These are phyloP conservation scores for Arothron firmamentum DNA, from an alignment of 2,113 vertebrate genomes.

Conservation along the genomic window DNA sequence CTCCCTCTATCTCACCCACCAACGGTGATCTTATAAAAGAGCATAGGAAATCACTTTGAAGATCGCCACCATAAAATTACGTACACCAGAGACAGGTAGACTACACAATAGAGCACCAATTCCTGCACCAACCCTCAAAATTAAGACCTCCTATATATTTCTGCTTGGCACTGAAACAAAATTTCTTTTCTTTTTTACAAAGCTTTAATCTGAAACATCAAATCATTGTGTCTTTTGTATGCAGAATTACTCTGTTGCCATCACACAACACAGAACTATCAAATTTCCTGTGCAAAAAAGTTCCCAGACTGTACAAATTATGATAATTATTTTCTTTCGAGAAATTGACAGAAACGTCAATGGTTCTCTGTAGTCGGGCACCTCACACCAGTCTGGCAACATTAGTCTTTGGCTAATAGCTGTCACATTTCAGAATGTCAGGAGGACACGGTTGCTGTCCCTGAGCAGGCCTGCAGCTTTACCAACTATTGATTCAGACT, in stretches of 20 bases:
- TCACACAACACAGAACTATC: background rate
- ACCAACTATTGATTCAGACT: background rate
- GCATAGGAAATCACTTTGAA: background rate
- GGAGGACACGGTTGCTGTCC: background rate
- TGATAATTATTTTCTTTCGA: slow-evolving; percentile 15
- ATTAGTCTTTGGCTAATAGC: slow-evolving; percentile 34
- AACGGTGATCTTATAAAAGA: background rate
- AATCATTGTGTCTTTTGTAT: background rate
- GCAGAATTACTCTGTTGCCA: slow-evolving; percentile 16
- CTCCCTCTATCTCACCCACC: background rate
- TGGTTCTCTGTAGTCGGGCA: slow-evolving; percentile 25
- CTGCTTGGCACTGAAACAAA: background rate
- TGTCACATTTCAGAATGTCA: slow-evolving; percentile 32
- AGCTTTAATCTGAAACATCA: background rate
- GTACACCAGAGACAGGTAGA: background rate
- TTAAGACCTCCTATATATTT: too few species aligned
- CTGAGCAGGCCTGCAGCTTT: slow-evolving; percentile 5
- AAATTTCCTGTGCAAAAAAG: background rate
- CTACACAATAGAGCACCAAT: background rate
- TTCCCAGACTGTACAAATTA: slow-evolving; percentile 6
- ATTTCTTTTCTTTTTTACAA: background rate
- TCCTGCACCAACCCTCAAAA: background rate
- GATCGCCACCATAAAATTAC: background rate
- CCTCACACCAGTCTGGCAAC: slow-evolving; percentile 37
- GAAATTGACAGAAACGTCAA: slow-evolving; percentile 14